Base-by-base conservation (phyloP, 2,888 invertebrate genomes). In the Buathra laborator region DNA sequence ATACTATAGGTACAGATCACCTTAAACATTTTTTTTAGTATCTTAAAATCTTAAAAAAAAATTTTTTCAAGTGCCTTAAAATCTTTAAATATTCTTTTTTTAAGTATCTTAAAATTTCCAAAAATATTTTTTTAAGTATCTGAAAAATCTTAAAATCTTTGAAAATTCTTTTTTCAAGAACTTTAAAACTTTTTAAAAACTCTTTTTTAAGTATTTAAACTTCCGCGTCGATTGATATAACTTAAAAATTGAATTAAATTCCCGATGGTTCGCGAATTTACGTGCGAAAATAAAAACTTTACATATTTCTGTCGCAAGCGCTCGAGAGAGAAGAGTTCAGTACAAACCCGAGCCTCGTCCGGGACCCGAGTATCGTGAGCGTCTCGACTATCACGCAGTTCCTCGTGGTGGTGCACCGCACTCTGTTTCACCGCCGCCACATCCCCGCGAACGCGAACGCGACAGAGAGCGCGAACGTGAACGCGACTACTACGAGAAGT, bases 401-500 rank as follows among this genome's bases (percentile, higher is more conserved):
- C 90, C 92, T 37, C 91, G 92, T 1, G 88, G 89, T 5, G 89
- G 88, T 10, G 88, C 92, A 3, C 93, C 92, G 0, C 93, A 92
- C 79, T 93, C 93, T 0, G 92, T 91, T 19, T 94, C 94, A 7
- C 94, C 94, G n/a, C 92, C 93, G 10, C 92, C 93, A n/a, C 92
- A 92, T 72, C 89, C 89, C 0, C 91, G 92, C 0, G 92, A 92
- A 12, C 91, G 92, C 10, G 93, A 93, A 77, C 84, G 90, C 7
- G 92, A 93, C 43, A 86, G 92, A 48, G 92, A 92, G 75, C 89
- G 92, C 6, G 92, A 92, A 48, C 90, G 93, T 3, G 93, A 93
- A 68, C 92, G 94, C 5, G 94, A 93, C 10, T 93, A 93, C 74
- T 93, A 93, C 16, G 94, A 93, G 19, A 94, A 94, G 76, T 94